Conservation (phyloP, 2,113 vertebrate species). For the Spermophilus dauricus region DNA sequence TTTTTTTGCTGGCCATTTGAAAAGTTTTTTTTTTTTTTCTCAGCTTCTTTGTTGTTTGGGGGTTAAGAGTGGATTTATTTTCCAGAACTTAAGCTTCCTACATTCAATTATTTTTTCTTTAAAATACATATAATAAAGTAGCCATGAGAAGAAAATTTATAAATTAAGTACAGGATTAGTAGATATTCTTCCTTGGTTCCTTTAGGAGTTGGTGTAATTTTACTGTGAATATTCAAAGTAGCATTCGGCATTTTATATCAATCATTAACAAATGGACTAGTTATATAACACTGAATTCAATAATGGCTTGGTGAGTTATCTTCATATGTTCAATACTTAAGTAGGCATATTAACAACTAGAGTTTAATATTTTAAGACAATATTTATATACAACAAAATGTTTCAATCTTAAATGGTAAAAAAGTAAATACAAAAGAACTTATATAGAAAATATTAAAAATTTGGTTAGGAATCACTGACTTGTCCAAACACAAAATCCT, state of each 20-base stretch:
- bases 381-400: not conserved
- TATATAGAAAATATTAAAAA: conserved; percentile 29
- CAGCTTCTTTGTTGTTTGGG: not conserved
- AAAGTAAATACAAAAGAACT: not conserved
- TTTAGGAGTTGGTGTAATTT: not conserved
- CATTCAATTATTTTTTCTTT: not conserved
- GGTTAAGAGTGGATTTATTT: conserved; percentile 34
- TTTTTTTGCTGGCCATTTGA: not conserved
- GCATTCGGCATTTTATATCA: not conserved
- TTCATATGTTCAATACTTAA: not conserved
- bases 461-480: not conserved
- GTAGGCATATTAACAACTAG: not conserved
- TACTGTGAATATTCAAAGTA: conserved; percentile 19
- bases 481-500: not conserved
- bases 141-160: not conserved
- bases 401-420: not conserved
- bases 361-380: conserved; percentile 9
- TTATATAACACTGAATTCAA: not conserved
- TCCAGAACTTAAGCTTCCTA: not conserved
- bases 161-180: not conserved
- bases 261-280: not conserved
- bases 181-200: not conserved
- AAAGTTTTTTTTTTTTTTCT: not conserved
- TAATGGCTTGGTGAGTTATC: not conserved
- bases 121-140: not conserved